Evolutionary conservation across 2,888 invertebrate species (phyloP).

Genomic region (Xanthia togata): DNA sequence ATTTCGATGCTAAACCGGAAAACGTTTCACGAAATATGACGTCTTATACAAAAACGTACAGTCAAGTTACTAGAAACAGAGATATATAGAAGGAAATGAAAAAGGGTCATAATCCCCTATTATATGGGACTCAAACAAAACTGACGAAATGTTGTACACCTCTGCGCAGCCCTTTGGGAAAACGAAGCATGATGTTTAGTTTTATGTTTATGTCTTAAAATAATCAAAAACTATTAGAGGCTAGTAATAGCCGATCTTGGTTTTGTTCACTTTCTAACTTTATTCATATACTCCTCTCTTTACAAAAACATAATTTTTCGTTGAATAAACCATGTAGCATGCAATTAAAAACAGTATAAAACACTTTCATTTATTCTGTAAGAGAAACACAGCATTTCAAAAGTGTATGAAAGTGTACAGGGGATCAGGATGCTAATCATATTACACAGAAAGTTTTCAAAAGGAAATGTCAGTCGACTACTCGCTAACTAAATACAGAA

Average conservation of each 20-base stretch:
- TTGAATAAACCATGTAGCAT: neutral
- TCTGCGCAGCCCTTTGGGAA: too few species aligned
- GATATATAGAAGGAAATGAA: neutral
- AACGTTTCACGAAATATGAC: neutral
- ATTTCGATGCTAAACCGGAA: neutral
- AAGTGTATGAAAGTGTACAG: constrained; percentile 4
- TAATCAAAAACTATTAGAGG: neutral
- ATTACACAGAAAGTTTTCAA: constrained; percentile 21
- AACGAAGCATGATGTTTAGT: too few species aligned
- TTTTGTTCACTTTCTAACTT: neutral
- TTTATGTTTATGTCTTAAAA: neutral
- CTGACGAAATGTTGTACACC: too few species aligned
- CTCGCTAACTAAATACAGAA: constrained; percentile 4
- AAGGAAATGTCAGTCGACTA: neutral
- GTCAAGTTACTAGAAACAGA: neutral
- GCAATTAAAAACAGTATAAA: neutral
- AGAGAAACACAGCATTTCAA: constrained; percentile 2
- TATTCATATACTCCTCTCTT: too few species aligned
- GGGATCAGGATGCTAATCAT: neutral
- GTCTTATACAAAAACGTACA: neutral
- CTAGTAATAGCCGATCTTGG: too few species aligned
- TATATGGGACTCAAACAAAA: too few species aligned
- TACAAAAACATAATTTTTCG: neutral
- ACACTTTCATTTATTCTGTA: neutral
- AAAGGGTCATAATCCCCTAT: too few species aligned